Conservation (phyloP, 2,888 invertebrate species). For the Hoplodrina ambigua region DNA sequence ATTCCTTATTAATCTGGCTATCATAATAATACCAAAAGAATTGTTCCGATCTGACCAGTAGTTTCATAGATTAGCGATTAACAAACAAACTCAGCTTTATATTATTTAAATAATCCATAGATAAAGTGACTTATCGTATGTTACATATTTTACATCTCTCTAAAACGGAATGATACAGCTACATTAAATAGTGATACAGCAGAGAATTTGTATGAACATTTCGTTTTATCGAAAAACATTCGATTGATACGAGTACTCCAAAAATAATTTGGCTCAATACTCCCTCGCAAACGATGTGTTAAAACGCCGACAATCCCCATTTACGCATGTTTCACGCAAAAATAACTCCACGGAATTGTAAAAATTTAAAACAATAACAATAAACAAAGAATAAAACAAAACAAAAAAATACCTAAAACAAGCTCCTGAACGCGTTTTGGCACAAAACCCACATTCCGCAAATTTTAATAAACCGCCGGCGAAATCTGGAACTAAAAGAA, state of each 20-base stretch:
- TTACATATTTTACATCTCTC: too few species aligned
- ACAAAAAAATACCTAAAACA: slow-evolving; percentile 45
- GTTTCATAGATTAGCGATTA: too few species aligned
- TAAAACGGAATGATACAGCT: not conserved
- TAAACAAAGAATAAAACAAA: slow-evolving; percentile 51
- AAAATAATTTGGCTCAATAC: slow-evolving; percentile 39
- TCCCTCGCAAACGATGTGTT: slow-evolving; percentile 27
- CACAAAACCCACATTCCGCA: slow-evolving; percentile 44
- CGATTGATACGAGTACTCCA: slow-evolving; percentile 41
- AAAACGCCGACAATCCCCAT: slow-evolving; percentile 40
- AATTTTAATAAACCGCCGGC: slow-evolving; percentile 40
- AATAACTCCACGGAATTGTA: slow-evolving; percentile 42
- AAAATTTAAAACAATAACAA: slow-evolving; percentile 58
- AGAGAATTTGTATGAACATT: not conserved
- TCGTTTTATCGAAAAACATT: slow-evolving; percentile 28
- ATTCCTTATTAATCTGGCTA: too few species aligned
- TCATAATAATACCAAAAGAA: too few species aligned
- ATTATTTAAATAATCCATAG: too few species aligned
- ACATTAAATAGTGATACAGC: slow-evolving; percentile 1
- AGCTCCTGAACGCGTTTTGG: slow-evolving; percentile 56
- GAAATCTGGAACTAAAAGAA: slow-evolving; percentile 51
- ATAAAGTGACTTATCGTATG: too few species aligned
- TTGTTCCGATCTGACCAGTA: too few species aligned
- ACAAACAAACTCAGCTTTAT: too few species aligned
- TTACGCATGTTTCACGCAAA: slow-evolving; percentile 45